These are phyloP conservation scores for Chloebia gouldiae DNA, from an alignment of 2,113 vertebrate species.

Conservation along the genomic window DNA sequence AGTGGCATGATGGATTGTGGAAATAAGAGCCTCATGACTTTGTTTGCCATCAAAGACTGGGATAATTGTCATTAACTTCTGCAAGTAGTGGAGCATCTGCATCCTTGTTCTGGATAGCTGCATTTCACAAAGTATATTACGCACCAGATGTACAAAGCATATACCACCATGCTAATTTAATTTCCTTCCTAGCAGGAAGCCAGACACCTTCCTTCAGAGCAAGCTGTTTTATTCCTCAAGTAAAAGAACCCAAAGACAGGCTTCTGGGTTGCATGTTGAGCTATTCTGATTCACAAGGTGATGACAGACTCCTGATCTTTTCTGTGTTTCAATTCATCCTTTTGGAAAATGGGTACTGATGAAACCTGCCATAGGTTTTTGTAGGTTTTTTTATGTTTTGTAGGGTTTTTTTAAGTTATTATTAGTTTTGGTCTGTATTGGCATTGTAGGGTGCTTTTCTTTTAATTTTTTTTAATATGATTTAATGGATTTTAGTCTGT, in stretches of 20 bases:
- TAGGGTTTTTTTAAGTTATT: background rate
- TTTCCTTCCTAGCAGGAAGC: background rate
- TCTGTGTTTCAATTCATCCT: background rate
- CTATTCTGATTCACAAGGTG: background rate
- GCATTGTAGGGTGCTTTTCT: accelerated
- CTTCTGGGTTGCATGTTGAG: background rate
- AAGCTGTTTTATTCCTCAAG: background rate
- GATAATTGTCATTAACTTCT: conserved; percentile 71
- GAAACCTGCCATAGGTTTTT: background rate
- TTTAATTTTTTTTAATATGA: background rate
- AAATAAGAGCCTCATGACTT: conserved; percentile 34
- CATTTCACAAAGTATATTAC: conserved; percentile 39
- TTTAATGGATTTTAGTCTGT: background rate
- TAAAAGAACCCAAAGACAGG: background rate
- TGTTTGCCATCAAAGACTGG: conserved; percentile 57
- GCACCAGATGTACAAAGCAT: conserved; percentile 30
- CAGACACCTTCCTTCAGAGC: background rate
- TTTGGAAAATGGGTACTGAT: background rate
- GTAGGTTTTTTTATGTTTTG: background rate
- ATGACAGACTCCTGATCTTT: background rate
- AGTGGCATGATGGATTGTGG: conserved; percentile 66
- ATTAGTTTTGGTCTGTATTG: background rate
- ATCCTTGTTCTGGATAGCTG: conserved; percentile 45
- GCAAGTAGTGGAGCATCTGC: conserved; percentile 44
- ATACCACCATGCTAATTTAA: background rate